Conservation (phyloP, 1,140 invertebrate species). For the Heliconius nattereri region DNA sequence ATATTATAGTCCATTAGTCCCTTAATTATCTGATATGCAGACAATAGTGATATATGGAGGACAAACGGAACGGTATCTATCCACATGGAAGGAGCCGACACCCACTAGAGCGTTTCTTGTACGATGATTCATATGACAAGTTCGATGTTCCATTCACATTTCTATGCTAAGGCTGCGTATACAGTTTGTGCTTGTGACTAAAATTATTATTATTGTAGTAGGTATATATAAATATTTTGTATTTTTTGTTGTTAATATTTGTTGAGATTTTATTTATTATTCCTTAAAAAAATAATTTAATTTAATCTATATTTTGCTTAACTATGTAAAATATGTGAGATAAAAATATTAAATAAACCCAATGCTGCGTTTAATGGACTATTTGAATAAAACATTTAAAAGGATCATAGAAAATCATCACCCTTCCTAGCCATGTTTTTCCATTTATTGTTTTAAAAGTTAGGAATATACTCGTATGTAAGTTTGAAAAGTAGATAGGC, state of each 20-base stretch:
- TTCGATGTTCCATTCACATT: slow-evolving; percentile 23
- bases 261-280: too few species aligned
- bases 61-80: slow-evolving; percentile 35
- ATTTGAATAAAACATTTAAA: too few species aligned
- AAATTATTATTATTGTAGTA: not conserved
- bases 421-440: too few species aligned
- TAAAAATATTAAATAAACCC: too few species aligned
- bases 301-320: too few species aligned
- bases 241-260: not conserved
- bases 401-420: too few species aligned
- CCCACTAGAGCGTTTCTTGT: slow-evolving; percentile 39
- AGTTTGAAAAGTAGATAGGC: too few species aligned
- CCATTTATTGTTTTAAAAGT: too few species aligned
- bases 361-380: too few species aligned
- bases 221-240: not conserved
- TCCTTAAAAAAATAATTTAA: too few species aligned
- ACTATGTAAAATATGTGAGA: too few species aligned
- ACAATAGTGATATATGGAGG: slow-evolving; percentile 42
- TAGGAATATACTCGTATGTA: too few species aligned
- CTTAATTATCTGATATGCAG: slow-evolving; percentile 32
- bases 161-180: slow-evolving; percentile 20
- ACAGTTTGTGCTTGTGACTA: not conserved
- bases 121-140: slow-evolving; percentile 43
- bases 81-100: slow-evolving; percentile 44
- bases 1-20: slow-evolving; percentile 31